Percentiles rank a stretch among this genome's conserved stretches.
These are phyloP conservation scores for Didymodactylos carnosus DNA, from an alignment of 2,888 invertebrate species.

Conservation along the genomic window DNA sequence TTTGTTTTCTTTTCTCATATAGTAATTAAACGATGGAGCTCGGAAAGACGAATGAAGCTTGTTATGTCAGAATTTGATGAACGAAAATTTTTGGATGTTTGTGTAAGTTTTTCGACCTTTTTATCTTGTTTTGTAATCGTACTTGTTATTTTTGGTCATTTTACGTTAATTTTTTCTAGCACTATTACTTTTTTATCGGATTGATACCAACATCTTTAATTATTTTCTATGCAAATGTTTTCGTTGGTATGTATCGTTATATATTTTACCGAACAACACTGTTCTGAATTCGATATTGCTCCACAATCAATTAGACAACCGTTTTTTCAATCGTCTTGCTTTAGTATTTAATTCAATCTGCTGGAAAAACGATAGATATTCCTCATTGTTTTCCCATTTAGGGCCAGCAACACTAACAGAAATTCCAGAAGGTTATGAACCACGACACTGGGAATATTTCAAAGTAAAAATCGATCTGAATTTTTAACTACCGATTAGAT, in stretches of 20 bases:
- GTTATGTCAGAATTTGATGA: neutral
- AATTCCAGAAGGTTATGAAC: constrained; percentile 13
- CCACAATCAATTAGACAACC: too few relatives aligned
- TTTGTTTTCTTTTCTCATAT: too few relatives aligned
- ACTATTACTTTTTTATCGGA: neutral
- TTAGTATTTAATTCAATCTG: too few relatives aligned
- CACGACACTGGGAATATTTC: constrained; percentile 14
- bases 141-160: neutral
- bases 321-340: too few relatives aligned
- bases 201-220: neutral
- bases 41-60: neutral
- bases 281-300: too few relatives aligned
- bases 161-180: neutral
- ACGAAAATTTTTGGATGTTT: neutral
- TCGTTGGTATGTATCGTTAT: neutral
- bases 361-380: too few relatives aligned
- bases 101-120: neutral
- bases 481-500: neutral
- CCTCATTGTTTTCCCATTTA: neutral
- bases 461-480: neutral
- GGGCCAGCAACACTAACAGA: constrained; percentile 12
- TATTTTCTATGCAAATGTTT: neutral
- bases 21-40: neutral
- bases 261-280: too few relatives aligned
- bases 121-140: neutral